Evolutionary conservation across 2,888 invertebrate genomes (phyloP).

Genomic region (Lasius fuliginosus): DNA sequence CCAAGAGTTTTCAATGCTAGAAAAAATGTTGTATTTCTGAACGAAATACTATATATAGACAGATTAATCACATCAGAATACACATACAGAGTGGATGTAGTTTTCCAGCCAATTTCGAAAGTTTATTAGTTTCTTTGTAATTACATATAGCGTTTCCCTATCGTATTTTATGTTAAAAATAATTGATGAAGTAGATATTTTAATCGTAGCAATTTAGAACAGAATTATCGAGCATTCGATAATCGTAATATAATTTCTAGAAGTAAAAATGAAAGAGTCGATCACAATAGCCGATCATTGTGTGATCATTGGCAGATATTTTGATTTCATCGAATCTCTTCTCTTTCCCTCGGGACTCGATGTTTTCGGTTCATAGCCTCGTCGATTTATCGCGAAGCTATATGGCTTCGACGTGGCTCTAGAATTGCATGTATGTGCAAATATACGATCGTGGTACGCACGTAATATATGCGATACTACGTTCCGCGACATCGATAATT

Average conservation of each 20-base stretch:
- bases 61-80: neutral
- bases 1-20: conserved; percentile 23
- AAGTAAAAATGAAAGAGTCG: neutral
- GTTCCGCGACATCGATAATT: conserved; percentile 24
- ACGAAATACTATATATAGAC: neutral
- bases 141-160: neutral
- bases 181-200: neutral
- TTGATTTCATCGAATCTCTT: conserved; percentile 35
- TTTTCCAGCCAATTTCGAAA: neutral
- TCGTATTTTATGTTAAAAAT: neutral
- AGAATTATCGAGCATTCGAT: neutral
- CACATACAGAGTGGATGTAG: neutral
- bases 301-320: neutral
- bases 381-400: conserved; percentile 50
- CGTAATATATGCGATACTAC: conserved; percentile 34
- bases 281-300: neutral
- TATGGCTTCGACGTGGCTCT: conserved; percentile 51
- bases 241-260: neutral
- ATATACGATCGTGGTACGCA: conserved; percentile 48
- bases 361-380: conserved; percentile 33
- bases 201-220: neutral
- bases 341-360: conserved; percentile 33
- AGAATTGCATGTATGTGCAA: conserved; percentile 52
- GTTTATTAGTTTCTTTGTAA: neutral
- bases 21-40: conserved; percentile 14